Conservation (phyloP, 2,797 vertebrate species). For the Echiichthys vipera region DNA sequence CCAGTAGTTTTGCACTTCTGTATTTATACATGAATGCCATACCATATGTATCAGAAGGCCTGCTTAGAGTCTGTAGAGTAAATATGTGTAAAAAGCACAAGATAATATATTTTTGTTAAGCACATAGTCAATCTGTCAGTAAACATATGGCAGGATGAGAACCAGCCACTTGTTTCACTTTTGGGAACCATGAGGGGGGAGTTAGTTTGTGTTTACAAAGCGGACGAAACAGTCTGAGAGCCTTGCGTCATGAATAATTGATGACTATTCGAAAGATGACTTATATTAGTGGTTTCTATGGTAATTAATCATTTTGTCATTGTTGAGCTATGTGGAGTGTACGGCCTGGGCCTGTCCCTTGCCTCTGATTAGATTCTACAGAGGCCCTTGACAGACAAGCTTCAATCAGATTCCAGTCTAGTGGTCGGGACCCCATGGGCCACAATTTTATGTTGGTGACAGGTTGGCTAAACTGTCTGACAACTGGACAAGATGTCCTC, state of each 20-base stretch:
- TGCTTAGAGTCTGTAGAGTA: constrained; percentile 23
- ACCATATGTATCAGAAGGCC: neutral
- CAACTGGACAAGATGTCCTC: constrained; percentile 14
- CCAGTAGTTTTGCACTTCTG: neutral
- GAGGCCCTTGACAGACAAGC: constrained; percentile 38
- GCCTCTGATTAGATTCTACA: constrained; percentile 55
- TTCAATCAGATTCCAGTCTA: constrained; percentile 31
- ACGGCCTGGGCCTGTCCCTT: constrained; percentile 38
- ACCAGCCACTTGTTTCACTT: constrained; percentile 59
- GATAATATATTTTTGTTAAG: constrained; percentile 27
- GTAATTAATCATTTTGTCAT: constrained; percentile 72
- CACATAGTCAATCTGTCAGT: constrained; percentile 39
- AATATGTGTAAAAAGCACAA: constrained; percentile 27
- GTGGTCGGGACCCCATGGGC: constrained; percentile 3
- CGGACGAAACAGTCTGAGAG: constrained; percentile 76
- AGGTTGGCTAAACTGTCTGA: constrained; percentile 31
- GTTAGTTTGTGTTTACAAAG: constrained; percentile 76
- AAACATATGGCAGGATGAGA: constrained; percentile 71
- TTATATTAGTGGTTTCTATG: constrained; percentile 79
- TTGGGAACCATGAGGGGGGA: constrained; percentile 53
- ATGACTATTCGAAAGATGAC: constrained; percentile 82
- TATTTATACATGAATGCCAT: constrained; percentile 4
- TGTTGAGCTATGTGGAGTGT: constrained; percentile 65
- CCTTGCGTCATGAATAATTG: constrained; percentile 74
- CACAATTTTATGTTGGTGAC: constrained; percentile 19